phyloP scores from a whole-genome alignment of 2,113 vertebrate genomes.

The Heterotis niloticus region DNA sequence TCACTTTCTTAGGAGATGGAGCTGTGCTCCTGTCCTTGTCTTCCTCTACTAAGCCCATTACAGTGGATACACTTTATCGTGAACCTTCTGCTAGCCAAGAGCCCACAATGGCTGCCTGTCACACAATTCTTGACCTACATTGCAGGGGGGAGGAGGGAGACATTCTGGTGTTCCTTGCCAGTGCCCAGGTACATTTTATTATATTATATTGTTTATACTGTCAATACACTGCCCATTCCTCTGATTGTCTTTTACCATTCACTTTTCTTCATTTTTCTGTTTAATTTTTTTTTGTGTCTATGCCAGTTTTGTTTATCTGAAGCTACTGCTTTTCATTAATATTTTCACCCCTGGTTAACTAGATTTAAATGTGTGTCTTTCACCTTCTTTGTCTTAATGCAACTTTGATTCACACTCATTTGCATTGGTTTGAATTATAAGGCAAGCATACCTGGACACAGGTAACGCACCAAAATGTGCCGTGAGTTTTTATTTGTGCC shows the following conservation, averaged over 20 bases:
- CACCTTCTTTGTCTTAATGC: background rate
- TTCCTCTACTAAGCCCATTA: accelerated
- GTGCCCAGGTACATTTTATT: slow-evolving; percentile 65
- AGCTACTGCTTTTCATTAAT: too few species aligned
- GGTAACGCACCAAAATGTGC: too few species aligned
- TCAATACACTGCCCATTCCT: too few species aligned
- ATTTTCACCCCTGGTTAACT: background rate
- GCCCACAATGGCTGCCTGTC: slow-evolving; percentile 62
- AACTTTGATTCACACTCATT: background rate
- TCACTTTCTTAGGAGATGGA: slow-evolving; percentile 60
- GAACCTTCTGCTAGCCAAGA: slow-evolving; percentile 50
- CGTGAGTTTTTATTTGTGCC: too few species aligned
- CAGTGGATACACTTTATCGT: slow-evolving; percentile 52
- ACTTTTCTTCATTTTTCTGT: too few species aligned
- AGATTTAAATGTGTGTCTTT: too few species aligned
- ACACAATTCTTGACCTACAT: slow-evolving; percentile 74
- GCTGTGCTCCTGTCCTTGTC: slow-evolving; percentile 57
- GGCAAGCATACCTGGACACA: too few species aligned
- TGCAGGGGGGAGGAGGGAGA: slow-evolving; percentile 64
- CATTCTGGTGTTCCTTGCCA: slow-evolving; percentile 72
- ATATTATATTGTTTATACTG: background rate
- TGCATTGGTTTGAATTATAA: too few species aligned
- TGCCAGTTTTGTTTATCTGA: too few species aligned
- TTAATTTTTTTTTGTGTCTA: too few species aligned
- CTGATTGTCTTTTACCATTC: too few species aligned